Conservation (phyloP, 2,797 vertebrate species). For the Silurus aristotelis region DNA sequence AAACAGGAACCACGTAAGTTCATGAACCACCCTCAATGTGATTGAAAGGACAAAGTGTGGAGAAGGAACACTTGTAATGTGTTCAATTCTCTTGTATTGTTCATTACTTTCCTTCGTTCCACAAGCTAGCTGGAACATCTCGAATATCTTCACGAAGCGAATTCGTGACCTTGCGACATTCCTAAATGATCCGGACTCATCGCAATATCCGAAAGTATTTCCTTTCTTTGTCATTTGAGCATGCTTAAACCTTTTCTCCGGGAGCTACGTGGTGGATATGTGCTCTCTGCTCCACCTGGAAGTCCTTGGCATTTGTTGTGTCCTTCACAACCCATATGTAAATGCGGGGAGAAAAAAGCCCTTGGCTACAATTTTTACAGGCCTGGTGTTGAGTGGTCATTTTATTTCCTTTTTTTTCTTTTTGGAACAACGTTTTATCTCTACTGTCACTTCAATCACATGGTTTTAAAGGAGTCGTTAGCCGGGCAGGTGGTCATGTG, state of each 20-base stretch:
- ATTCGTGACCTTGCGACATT: neutral
- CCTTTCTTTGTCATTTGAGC: conserved; percentile 8
- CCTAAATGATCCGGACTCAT: neutral
- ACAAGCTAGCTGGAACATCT: neutral
- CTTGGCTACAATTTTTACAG: conserved; percentile 51
- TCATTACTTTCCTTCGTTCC: neutral
- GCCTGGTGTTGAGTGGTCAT: conserved; percentile 8
- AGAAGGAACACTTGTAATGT: too few species aligned
- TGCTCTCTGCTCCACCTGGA: conserved; percentile 44
- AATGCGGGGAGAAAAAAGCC: conserved; percentile 38
- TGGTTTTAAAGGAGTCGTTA: conserved; percentile 42
- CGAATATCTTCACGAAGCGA: neutral
- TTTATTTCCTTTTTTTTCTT: neutral
- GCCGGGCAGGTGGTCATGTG: conserved; percentile 33
- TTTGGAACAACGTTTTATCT: conserved; percentile 19
- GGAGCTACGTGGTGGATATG: neutral
- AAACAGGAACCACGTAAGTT: too few species aligned
- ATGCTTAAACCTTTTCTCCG: neutral
- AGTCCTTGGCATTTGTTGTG: conserved; percentile 42
- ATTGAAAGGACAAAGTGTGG: too few species aligned
- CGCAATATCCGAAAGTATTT: conserved; percentile 21
- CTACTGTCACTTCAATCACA: conserved; percentile 44
- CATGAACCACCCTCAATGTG: too few species aligned
- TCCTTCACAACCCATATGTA: conserved; percentile 25
- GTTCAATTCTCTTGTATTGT: neutral